Percentiles rank a stretch among this genome's conserved stretches.
phyloP scores from a whole-genome alignment of 2,888 invertebrate genomes.

The Tipula unca region DNA sequence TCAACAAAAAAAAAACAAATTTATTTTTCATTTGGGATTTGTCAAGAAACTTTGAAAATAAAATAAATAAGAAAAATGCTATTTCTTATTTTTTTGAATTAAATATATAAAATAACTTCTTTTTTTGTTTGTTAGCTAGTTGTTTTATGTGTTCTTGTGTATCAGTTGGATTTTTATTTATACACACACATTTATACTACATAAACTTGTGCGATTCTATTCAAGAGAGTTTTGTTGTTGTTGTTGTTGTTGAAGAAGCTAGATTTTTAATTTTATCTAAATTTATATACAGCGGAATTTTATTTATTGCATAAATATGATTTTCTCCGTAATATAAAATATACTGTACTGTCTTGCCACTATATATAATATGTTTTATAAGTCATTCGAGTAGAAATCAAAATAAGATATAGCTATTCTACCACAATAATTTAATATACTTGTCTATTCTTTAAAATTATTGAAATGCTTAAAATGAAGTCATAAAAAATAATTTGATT shows the following conservation, averaged over 20 bases:
- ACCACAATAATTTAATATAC: background rate
- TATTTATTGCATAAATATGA: background rate
- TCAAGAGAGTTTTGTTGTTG: no score
- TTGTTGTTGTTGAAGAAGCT: background rate
- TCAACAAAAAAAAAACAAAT: constrained; percentile 1
- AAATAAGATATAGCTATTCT: background rate
- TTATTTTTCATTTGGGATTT: constrained; percentile 14
- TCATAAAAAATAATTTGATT: constrained; percentile 8
- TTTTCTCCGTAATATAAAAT: background rate
- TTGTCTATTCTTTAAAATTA: background rate
- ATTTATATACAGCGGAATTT: background rate
- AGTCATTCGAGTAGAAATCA: background rate
- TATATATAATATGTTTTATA: background rate
- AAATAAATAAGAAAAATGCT: constrained; percentile 14
- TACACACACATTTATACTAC: background rate
- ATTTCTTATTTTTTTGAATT: constrained; percentile 8
- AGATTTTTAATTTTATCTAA: constrained; percentile 8
- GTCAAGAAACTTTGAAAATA: constrained; percentile 14
- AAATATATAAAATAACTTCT: background rate
- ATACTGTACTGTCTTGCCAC: background rate
- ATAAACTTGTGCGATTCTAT: background rate
- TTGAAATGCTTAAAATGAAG: background rate
- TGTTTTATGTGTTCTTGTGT: background rate
- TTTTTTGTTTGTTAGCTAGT: background rate
- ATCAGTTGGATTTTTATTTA: background rate